Base-by-base conservation (phyloP, 2,797 vertebrate genomes). In the Mormyrops attenuatus region DNA sequence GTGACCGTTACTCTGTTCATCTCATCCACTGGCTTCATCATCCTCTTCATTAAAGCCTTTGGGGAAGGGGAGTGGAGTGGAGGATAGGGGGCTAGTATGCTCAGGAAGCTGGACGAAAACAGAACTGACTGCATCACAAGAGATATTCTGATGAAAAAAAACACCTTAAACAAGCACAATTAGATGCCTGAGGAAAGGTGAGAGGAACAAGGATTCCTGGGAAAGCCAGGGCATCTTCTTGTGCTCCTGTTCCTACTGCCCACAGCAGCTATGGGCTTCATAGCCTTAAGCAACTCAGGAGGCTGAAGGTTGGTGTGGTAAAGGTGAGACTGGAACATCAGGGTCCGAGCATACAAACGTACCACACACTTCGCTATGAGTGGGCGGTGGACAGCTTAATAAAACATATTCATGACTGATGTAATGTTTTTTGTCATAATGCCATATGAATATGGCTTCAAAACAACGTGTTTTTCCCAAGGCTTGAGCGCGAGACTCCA, bases 31-130 rank as follows among this genome's bases (percentile, higher is more conserved):
- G 90, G 89, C 73, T 73, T 60, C 84, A 47, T 52, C 47, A 88
- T 73, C 85, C 90, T 88, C 89, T 93, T 91, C 91, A 91, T 92
- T 80, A 30, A 89, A 88, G 73, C 89, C 91, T 91, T 38, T 44
- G 50, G 85, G 52, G 50, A 38, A 30, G 49, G 38, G 41, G 73
- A 44, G 34, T 20, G 73, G 73, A 41, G 52, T 6, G 15, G 15
- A 30, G 60, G 7, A 9, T n/a, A n/a, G 34, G 38, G 57, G 55
- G 34, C 30, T 88, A 13, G 38, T 11, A 9, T 22, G 9, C 3
- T 57, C 9, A 0, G n/a, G 47, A 30, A 85, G 52, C 85, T 87
- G 52, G 53, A 87, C 2, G 22, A 15, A 22, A 87, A 87, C 85
- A 38, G 85, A 30, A 49, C n/a, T 85, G 47, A 26, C 82, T 13